Evolutionary conservation across 2,888 invertebrate species (phyloP), one percentile per base, ranked within the genome.

Genomic region (Tenthredo amoena): DNA sequence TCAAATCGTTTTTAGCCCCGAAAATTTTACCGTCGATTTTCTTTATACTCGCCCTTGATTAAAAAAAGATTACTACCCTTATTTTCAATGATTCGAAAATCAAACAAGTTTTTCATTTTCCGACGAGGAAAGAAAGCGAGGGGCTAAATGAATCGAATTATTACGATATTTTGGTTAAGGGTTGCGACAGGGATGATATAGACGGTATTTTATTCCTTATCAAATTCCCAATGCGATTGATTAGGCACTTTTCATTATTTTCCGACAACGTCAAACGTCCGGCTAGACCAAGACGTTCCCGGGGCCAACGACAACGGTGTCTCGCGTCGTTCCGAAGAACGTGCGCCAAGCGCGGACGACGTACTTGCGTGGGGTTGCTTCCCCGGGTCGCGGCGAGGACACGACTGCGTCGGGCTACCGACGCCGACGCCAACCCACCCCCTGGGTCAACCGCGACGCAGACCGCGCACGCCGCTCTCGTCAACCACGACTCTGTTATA

Each of bases 321-420:
- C 31, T 68, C 21, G 26, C 77, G 55, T 74, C 72, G 43, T 74
- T n/a, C 31, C 50, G 50, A 71, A 31, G 31, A 83, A 68, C 83
- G 83, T 68, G 68, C 83, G 68, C 40, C 21, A 81, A 37, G n/a
- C 62, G 83, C 68, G 65, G 26, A 47, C 68, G 83, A 58, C 10
- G 37, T 62, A 81, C 47, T 68, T 68, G 65, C 83, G 83, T 71
- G 47, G 40, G 86, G 88, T 89, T 88, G 89, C 90, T 89, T 89
- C 87, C 90, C 90, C 89, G 90, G 87, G 89, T 86, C 91, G 89
- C 91, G 91, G 89, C 91, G 90, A 89, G 90, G 89, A 90, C 90
- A 90, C 91, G 90, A 92, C 92, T 92, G 91, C 89, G 89, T 88
- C 85, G 86, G 87, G 86, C 65, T 10, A 74, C 81, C 89, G 87